Percentiles rank a stretch among this genome's conserved stretches.
These are phyloP conservation scores for Microcebus ravelobensis DNA, from an alignment of 2,113 vertebrate genomes.

Conservation along the genomic window DNA sequence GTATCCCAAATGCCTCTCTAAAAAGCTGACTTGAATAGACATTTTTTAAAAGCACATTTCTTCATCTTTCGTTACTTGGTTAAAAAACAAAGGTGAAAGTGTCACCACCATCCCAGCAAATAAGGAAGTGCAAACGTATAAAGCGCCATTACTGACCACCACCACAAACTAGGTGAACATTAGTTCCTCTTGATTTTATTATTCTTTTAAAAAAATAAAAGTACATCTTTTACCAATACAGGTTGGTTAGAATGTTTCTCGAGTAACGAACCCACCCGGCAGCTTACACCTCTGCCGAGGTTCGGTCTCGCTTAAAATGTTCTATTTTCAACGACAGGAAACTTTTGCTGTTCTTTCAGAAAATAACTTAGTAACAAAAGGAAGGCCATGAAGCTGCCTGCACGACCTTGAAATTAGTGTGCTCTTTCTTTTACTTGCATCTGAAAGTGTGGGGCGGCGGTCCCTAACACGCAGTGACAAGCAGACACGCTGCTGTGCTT, in stretches of 20 bases:
- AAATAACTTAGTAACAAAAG: conserved; percentile 54
- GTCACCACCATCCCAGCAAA: background rate
- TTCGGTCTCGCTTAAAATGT: conserved; percentile 4
- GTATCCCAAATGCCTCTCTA: background rate
- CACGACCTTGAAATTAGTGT: background rate
- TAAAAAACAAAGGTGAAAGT: background rate
- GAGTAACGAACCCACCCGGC: background rate
- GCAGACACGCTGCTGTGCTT: rapidly evolving
- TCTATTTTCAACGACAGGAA: background rate
- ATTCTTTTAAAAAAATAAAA: conserved; percentile 75
- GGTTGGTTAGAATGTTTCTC: conserved; percentile 33
- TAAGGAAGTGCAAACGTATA: background rate
- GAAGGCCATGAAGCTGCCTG: background rate
- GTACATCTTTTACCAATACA: conserved; percentile 44
- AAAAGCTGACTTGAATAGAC: background rate
- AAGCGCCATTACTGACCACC: background rate
- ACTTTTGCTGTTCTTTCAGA: background rate
- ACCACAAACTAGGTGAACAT: background rate
- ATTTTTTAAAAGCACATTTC: background rate
- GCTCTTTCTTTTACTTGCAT: background rate
- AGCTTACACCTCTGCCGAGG: background rate
- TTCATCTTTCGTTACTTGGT: background rate
- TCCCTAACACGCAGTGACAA: background rate
- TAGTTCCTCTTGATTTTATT: conserved; percentile 54
- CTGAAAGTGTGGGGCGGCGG: background rate